phyloP scores from a whole-genome alignment of 2,113 vertebrate species.

The Melanotaenia duboulayi region DNA sequence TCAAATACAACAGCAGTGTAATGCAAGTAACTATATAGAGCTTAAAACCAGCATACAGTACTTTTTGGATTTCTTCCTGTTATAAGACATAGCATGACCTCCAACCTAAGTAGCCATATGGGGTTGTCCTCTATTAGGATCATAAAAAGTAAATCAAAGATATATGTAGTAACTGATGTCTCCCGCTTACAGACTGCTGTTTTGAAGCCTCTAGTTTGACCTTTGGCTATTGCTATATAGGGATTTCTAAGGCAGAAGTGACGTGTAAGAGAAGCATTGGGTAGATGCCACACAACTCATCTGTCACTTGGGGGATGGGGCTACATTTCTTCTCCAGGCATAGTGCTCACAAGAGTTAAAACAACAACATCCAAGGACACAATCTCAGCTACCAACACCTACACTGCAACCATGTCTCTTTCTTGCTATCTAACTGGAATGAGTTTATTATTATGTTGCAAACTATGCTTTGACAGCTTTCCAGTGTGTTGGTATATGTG shows the following conservation, averaged over 20 bases:
- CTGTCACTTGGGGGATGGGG: neutral
- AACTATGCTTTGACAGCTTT: too few relatives aligned
- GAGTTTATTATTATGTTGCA: too few relatives aligned
- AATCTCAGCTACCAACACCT: too few relatives aligned
- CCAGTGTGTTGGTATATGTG: too few relatives aligned
- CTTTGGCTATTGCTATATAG: slow-evolving; percentile 5
- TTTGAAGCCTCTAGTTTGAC: slow-evolving; percentile 2
- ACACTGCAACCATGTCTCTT: too few relatives aligned
- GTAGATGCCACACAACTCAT: slow-evolving; percentile 8
- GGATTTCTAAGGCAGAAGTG: slow-evolving; percentile 2
- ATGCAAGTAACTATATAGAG: neutral
- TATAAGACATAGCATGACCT: neutral
- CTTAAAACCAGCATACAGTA: neutral
- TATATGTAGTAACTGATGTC: neutral
- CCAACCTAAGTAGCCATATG: neutral
- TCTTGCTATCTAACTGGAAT: too few relatives aligned
- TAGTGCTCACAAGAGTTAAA: too few relatives aligned
- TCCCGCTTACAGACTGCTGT: neutral
- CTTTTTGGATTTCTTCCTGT: neutral
- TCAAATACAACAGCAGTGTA: neutral
- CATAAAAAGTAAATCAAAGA: neutral
- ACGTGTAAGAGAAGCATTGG: slow-evolving; percentile 16
- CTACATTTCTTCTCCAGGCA: neutral
- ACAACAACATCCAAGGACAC: too few relatives aligned
- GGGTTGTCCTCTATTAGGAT: neutral